These are phyloP conservation scores for Hesperophylax magnus DNA, from an alignment of 1,140 invertebrate species.

Conservation along the genomic window DNA sequence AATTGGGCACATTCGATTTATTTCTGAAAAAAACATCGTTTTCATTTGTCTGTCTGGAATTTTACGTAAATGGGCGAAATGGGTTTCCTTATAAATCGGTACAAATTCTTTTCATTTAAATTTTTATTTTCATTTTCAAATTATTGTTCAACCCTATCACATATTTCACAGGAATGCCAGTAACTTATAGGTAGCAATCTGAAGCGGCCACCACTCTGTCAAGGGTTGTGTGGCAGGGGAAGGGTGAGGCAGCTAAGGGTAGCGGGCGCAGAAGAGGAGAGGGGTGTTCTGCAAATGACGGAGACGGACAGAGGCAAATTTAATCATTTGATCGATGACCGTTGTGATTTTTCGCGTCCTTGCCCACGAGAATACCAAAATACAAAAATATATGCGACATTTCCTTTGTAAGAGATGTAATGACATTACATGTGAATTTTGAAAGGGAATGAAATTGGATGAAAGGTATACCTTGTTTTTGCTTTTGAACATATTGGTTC, in stretches of 20 bases:
- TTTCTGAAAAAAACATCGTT: too few relatives aligned
- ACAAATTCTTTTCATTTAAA: too few relatives aligned
- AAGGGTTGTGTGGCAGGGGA: neutral
- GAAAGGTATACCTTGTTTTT: neutral
- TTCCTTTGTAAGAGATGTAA: conserved; percentile 16
- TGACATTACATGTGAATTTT: neutral
- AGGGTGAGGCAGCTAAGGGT: neutral
- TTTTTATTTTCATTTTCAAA: neutral
- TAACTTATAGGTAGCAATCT: conserved; percentile 27
- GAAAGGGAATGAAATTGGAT: conserved; percentile 22
- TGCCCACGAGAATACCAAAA: conserved; percentile 39
- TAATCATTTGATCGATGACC: conserved; percentile 56
- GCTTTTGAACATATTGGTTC: too few relatives aligned
- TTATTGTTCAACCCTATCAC: neutral
- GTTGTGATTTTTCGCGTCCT: conserved; percentile 44
- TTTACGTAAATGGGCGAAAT: too few relatives aligned
- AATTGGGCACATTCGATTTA: too few relatives aligned
- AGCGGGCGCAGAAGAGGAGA: neutral
- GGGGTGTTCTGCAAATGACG: conserved; percentile 43
- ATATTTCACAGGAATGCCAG: conserved; percentile 5
- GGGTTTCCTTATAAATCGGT: too few relatives aligned
- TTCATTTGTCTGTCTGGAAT: too few relatives aligned
- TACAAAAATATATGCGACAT: conserved; percentile 32
- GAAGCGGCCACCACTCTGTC: neutral
- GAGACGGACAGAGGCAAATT: conserved; percentile 46